These are phyloP conservation scores for Melolontha melolontha DNA, from an alignment of 2,888 invertebrate species.

Conservation along the genomic window DNA sequence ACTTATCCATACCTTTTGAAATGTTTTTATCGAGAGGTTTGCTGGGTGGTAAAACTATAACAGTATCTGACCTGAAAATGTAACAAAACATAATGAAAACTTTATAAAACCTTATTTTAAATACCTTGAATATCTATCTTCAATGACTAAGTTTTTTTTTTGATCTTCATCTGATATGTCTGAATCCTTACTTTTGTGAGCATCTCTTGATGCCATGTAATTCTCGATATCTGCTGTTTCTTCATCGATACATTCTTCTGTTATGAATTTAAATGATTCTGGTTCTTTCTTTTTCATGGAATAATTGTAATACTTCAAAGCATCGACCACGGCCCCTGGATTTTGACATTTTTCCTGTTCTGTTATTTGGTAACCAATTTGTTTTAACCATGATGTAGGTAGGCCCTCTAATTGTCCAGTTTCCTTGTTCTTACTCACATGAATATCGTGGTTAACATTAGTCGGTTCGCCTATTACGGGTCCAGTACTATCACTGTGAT, in stretches of 20 bases:
- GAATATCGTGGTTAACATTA: slow-evolving; percentile 86
- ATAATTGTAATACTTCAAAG: slow-evolving; percentile 90
- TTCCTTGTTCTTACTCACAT: slow-evolving; percentile 85
- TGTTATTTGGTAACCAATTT: slow-evolving; percentile 86
- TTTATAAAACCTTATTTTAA: background rate
- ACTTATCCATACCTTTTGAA: slow-evolving; percentile 46
- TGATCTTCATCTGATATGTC: slow-evolving; percentile 44
- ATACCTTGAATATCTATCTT: slow-evolving; percentile 27
- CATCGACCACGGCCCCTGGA: slow-evolving; percentile 90
- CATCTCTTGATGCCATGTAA: slow-evolving; percentile 78
- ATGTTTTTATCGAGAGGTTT: slow-evolving; percentile 42
- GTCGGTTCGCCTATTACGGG: slow-evolving; percentile 81
- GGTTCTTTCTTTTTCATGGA: slow-evolving; percentile 81
- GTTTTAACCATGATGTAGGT: slow-evolving; percentile 83
- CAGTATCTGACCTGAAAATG: slow-evolving; percentile 33
- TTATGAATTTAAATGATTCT: slow-evolving; percentile 80
- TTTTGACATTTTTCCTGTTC: slow-evolving; percentile 89
- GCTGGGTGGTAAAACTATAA: slow-evolving; percentile 37
- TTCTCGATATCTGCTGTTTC: slow-evolving; percentile 87
- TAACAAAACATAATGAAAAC: background rate
- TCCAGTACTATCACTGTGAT: slow-evolving; percentile 34
- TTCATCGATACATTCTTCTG: slow-evolving; percentile 82
- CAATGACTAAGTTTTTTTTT: slow-evolving; percentile 20
- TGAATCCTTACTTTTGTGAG: slow-evolving; percentile 73
- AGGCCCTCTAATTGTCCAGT: slow-evolving; percentile 89